Evolutionary conservation across 2,888 invertebrate species (phyloP), one percentile per base, ranked within the genome.

Genomic region (Fabriciana adippe): DNA sequence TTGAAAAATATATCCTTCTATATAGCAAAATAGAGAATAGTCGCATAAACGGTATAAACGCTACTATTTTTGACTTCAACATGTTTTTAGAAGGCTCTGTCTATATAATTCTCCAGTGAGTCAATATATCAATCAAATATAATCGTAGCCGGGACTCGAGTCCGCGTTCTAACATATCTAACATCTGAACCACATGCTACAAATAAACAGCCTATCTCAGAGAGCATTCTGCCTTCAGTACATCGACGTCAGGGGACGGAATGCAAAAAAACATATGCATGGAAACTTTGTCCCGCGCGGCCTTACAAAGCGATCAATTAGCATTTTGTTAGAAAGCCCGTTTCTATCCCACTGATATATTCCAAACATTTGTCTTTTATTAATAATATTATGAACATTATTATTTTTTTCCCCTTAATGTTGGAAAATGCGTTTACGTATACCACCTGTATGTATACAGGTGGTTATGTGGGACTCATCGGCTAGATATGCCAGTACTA

Each of bases 241-340:
- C 59, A 60, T 63, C 64, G 54, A 31, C 59, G 64, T 65, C 68
- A 62, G 56, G 59, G 60, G 31, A 71, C 70, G 86, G 88, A 84
- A 89, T 88, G 88, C 83, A 81, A 86, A 87, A 83, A 84, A 82
- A 79, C 71, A 78, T 79, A 83, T 81, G 81, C 84, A 77, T 81
- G 75, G 82, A 79, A 79, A 81, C 78, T 81, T 79, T 78, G 83
- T 78, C 76, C 77, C 74, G 81, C 80, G 81, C 61, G 79, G 80
- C 81, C 81, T 77, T 80, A 83, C 86, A 87, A 85, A 83, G 85
- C 80, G 81, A 83, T 84, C 87, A 88, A 88, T 89, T 89, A 88
- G 89, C 88, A 86, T 87, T 83, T 82, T 82, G 83, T 83, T 80
- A 81, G 73, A 75, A 73, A 71, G 35, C 63, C 68, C 67, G 50